Evolutionary conservation across 2,888 invertebrate genomes (phyloP).

Genomic region (Lymantria dispar): DNA sequence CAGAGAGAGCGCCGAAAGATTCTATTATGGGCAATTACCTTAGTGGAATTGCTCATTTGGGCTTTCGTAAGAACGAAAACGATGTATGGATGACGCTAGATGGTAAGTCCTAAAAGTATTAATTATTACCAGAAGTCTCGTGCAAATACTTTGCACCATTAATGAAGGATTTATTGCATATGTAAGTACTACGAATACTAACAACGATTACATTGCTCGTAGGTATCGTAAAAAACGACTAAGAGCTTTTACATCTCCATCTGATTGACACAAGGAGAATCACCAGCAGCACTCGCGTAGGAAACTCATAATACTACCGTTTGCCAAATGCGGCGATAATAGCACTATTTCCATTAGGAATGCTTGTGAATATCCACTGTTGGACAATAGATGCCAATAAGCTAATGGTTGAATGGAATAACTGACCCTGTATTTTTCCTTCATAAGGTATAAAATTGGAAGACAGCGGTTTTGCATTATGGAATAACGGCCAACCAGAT

Average conservation of each 20-base stretch:
- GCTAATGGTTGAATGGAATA: background rate
- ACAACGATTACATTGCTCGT: no score
- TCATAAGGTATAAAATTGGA: slow-evolving; percentile 38
- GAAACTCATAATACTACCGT: no score
- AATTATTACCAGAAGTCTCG: background rate
- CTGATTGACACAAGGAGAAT: no score
- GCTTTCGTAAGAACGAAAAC: slow-evolving; percentile 34
- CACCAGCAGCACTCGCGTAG: no score
- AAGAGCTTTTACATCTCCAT: no score
- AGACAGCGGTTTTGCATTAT: slow-evolving; percentile 47
- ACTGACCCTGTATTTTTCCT: background rate
- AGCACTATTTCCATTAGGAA: background rate
- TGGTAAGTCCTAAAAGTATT: background rate
- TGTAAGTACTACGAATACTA: background rate
- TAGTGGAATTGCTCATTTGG: slow-evolving; percentile 40
- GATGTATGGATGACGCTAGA: slow-evolving; percentile 35
- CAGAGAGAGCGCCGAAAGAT: background rate
- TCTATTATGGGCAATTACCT: slow-evolving; percentile 23
- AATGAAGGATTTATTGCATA: background rate
- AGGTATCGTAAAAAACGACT: background rate
- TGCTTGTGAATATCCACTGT: no score
- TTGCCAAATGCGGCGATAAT: no score
- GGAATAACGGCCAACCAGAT: slow-evolving; percentile 56
- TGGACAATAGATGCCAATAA: background rate
- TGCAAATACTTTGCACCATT: no score